These are phyloP conservation scores for Chrysolina haemoptera DNA, from an alignment of 2,888 invertebrate species.

Conservation along the genomic window DNA sequence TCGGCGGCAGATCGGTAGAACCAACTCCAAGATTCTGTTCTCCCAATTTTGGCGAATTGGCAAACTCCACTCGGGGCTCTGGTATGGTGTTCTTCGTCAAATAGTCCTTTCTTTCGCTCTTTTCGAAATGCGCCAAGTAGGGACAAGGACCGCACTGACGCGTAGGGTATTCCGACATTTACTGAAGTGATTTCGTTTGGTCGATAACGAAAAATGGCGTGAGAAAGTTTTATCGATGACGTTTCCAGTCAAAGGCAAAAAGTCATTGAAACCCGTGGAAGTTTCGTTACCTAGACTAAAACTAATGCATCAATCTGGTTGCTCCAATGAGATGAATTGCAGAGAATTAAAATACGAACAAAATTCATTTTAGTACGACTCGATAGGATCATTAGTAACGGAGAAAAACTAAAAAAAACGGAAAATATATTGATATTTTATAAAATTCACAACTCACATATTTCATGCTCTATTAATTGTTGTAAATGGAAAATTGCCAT, in stretches of 20 bases:
- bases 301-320: no score
- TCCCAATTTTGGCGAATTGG: slow-evolving; percentile 53
- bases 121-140: slow-evolving; percentile 56
- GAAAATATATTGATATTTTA: no score
- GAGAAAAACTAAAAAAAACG: no score
- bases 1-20: slow-evolving; percentile 54
- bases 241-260: background rate
- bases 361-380: no score
- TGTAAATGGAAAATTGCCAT: no score
- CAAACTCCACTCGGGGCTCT: slow-evolving; percentile 40
- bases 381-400: no score
- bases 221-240: slow-evolving; percentile 32
- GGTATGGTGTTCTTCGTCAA: slow-evolving; percentile 33
- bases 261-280: background rate
- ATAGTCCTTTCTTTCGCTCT: slow-evolving; percentile 29
- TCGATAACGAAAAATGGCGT: background rate
- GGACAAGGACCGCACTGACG: slow-evolving; percentile 62
- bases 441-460: no score
- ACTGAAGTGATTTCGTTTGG: slow-evolving; percentile 16
- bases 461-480: no score
- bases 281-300: background rate
- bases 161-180: slow-evolving; percentile 63
- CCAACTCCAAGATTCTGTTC: slow-evolving; percentile 58
- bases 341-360: no score
- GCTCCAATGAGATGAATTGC: no score